These are phyloP conservation scores for Plutomurus gul DNA, from an alignment of 1,140 invertebrate genomes.

Conservation along the genomic window DNA sequence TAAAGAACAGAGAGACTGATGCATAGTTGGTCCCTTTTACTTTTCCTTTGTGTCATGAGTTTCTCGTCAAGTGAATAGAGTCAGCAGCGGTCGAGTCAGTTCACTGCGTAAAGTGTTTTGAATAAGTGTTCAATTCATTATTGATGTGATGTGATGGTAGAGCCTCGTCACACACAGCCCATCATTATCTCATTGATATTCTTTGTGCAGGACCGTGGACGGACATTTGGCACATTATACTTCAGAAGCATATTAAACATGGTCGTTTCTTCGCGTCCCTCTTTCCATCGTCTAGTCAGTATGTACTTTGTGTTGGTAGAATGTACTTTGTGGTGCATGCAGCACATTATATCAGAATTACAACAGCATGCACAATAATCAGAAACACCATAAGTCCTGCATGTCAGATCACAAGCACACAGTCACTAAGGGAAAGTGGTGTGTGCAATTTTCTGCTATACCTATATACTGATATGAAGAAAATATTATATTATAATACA, in stretches of 20 bases:
- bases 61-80: background rate
- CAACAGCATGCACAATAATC: background rate
- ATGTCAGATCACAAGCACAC: background rate
- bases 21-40: too few relatives aligned
- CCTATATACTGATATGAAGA: background rate
- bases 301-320: background rate
- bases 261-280: slow-evolving; percentile 19
- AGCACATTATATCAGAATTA: background rate
- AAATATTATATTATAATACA: too few relatives aligned
- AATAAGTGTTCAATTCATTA: slow-evolving; percentile 26
- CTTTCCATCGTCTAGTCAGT: too few relatives aligned
- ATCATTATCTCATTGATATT: slow-evolving; percentile 46
- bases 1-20: background rate
- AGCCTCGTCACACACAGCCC: too few relatives aligned
- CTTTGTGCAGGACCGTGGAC: slow-evolving; percentile 24
- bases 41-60: background rate
- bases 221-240: slow-evolving; percentile 48
- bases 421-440: background rate
- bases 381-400: background rate
- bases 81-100: background rate
- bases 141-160: slow-evolving; percentile 5
- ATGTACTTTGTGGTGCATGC: background rate
- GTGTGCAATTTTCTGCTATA: background rate
- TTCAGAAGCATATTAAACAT: slow-evolving; percentile 46
- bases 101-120: slow-evolving; percentile 31